Evolutionary conservation across 53 echinoderm and acorn worm species (phyloP).

Genomic region (Paracentrotus lividus): DNA sequence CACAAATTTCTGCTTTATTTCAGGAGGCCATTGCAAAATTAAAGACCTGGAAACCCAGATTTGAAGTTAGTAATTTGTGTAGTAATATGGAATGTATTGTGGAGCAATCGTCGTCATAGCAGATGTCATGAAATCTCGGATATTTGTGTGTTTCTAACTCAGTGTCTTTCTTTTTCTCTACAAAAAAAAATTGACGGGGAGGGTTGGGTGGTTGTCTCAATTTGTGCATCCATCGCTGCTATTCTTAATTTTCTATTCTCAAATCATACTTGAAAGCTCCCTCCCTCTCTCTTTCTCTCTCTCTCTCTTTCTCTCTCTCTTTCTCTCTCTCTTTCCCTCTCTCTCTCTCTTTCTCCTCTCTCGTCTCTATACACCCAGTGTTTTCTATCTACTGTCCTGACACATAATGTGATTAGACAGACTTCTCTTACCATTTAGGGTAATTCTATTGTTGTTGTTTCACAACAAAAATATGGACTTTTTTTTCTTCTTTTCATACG

Average conservation of each 20-base stretch:
- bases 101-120: too few relatives aligned
- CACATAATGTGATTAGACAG: not conserved
- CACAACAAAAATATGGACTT: not conserved
- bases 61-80: too few relatives aligned
- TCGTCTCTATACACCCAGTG: not conserved
- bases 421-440: not conserved
- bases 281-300: slow-evolving; percentile 2
- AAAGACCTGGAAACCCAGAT: too few relatives aligned
- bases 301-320: slow-evolving; percentile 12
- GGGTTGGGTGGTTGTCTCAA: not conserved
- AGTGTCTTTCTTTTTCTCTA: too few relatives aligned
- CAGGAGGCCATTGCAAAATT: too few relatives aligned
- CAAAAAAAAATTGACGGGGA: too few relatives aligned
- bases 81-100: too few relatives aligned
- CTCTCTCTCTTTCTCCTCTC: not conserved
- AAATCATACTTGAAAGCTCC: too few relatives aligned
- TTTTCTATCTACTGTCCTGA: not conserved
- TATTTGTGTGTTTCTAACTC: too few relatives aligned
- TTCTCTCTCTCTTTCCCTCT: not conserved
- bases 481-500: not conserved
- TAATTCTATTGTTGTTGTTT: not conserved
- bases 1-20: too few relatives aligned
- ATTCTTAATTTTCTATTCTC: not conserved
- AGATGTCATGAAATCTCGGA: too few relatives aligned
- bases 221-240: not conserved